A percentile compares a stretch with the other conserved stretches of the same genome.
These are phyloP conservation scores for Orchestia grillus DNA, from an alignment of 1,140 invertebrate genomes.

Conservation along the genomic window DNA sequence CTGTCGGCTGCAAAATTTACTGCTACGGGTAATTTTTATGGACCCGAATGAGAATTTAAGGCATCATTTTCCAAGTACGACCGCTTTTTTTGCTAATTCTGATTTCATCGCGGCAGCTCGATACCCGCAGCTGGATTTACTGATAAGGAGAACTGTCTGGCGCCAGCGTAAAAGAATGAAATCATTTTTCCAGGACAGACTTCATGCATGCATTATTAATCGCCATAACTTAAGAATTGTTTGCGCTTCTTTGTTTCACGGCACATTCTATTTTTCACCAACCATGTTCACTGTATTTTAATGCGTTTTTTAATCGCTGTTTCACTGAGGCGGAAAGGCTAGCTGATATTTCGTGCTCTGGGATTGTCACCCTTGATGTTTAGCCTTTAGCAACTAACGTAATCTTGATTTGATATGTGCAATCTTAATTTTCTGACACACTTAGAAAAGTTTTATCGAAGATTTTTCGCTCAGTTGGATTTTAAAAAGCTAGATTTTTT, in stretches of 20 bases:
- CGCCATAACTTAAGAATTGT: not conserved
- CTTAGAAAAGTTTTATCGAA: too few species aligned
- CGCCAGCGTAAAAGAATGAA: not conserved
- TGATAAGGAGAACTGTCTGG: not conserved
- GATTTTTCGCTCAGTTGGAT: too few species aligned
- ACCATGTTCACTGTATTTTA: too few species aligned
- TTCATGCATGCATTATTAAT: not conserved
- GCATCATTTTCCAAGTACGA: not conserved
- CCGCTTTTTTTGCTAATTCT: not conserved
- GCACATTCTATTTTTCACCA: too few species aligned
- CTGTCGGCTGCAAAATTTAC: conserved; percentile 30
- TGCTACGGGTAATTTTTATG: conserved; percentile 9
- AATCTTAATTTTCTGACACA: too few species aligned
- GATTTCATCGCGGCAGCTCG: not conserved
- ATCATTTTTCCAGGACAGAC: not conserved
- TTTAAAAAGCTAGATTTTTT: too few species aligned
- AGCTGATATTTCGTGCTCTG: too few species aligned
- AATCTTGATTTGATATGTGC: too few species aligned
- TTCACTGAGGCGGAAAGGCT: too few species aligned
- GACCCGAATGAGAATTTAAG: not conserved
- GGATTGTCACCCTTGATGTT: too few species aligned
- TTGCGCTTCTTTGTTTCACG: not conserved
- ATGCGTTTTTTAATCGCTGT: too few species aligned
- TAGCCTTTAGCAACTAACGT: too few species aligned
- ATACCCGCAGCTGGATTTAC: not conserved